These are phyloP conservation scores for Heteropelma amictum DNA, from an alignment of 2,888 invertebrate genomes.

Conservation along the genomic window DNA sequence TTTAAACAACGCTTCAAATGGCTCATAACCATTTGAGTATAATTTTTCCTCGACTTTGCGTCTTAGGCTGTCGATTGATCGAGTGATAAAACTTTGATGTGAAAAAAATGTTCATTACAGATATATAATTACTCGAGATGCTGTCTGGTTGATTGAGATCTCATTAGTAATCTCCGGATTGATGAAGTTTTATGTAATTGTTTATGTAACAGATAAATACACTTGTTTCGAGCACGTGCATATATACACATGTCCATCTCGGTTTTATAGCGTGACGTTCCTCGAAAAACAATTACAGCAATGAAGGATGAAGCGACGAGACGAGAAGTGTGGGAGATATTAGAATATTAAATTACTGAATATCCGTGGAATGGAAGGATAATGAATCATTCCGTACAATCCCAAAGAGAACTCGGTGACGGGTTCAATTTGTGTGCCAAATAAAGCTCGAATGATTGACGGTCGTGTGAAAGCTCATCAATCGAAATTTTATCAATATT, in stretches of 20 bases:
- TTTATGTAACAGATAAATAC: too few relatives aligned
- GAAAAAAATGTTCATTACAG: too few relatives aligned
- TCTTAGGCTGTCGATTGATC: too few relatives aligned
- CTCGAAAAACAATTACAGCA: not conserved
- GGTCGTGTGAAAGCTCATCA: too few relatives aligned
- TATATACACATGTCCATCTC: not conserved
- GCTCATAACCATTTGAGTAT: too few relatives aligned
- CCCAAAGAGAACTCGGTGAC: not conserved
- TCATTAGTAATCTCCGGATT: not conserved
- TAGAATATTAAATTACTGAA: constrained; percentile 33
- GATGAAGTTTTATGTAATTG: too few relatives aligned
- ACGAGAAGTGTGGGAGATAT: not conserved
- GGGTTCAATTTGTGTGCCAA: too few relatives aligned
- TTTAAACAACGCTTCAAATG: too few relatives aligned
- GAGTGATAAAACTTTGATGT: too few relatives aligned
- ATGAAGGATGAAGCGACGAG: not conserved
- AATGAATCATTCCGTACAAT: constrained; percentile 28
- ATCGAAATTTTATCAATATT: too few relatives aligned
- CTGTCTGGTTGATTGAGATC: not conserved
- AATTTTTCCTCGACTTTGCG: too few relatives aligned
- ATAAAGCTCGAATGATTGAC: too few relatives aligned
- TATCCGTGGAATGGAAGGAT: constrained; percentile 31
- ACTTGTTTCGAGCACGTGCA: not conserved
- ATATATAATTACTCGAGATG: not conserved
- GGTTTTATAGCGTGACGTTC: not conserved